Evolutionary conservation across 2,888 invertebrate species (phyloP), one percentile per base, ranked within the genome.

Genomic region (Polymixis flavicincta): DNA sequence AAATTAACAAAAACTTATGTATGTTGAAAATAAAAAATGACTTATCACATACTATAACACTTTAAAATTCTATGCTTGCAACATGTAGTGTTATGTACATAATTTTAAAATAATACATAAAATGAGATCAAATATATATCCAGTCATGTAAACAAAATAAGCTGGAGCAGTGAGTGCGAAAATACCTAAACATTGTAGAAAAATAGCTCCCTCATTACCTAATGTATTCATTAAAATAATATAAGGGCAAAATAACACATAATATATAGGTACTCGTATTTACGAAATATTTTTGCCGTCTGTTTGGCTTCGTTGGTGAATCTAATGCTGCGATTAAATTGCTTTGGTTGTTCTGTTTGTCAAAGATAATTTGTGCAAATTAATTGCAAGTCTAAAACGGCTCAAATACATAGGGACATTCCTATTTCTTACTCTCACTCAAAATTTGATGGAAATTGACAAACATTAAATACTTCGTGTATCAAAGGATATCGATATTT

Each of bases 121-220:
- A 92, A 93, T 96, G 95, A 96, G 95, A 96, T 95, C 95, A 95
- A 93, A 92, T 90, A 91, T 91, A 93, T 93, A 93, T 92, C 92
- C 93, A 94, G 92, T 93, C 92, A 90, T 90, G 90, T 91, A 83
- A 87, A 89, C 88, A 91, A 91, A 90, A 89, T 89, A 90, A 90
- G 88, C 89, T 90, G 89, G 87, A 89, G 89, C 85, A 88, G 90
- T 89, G 88, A 90, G 90, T 91, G 90, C 90, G 90, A 91, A 85
- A 88, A 89, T 89, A 89, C 88, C 89, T 88, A 90, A 88, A 88
- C 79, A 74, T 87, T 85, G 86, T 88, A 89, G 82, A 90, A 89
- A 90, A 90, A 88, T 86, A 89, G 87, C 84, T 84, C 81, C 86
- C 77, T 86, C 83, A 85, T 82, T 85, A 86, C 76, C 82, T 85